These are phyloP conservation scores for Cremastobaeus sp. DNA, from an alignment of 2,888 invertebrate genomes.

Conservation along the genomic window DNA sequence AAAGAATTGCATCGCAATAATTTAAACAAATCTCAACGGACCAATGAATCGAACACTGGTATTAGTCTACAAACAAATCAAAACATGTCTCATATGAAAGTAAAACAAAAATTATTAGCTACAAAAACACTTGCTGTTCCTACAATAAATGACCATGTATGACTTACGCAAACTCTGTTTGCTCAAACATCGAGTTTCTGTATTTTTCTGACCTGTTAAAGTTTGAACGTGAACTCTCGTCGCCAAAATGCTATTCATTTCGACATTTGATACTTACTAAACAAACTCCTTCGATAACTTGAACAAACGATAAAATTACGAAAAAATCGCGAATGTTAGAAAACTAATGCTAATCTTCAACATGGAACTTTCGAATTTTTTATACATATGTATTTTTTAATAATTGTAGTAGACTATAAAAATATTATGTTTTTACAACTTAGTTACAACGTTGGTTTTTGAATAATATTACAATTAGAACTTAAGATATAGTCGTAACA, in stretches of 20 bases:
- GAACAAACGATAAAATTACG: no score
- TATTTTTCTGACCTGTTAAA: constrained; percentile 10
- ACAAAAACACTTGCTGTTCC: constrained; percentile 5
- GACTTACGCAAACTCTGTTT: neutral
- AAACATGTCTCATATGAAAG: neutral
- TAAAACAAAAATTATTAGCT: constrained; percentile 8
- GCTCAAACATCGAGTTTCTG: neutral
- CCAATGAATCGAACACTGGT: neutral
- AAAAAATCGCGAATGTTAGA: no score
- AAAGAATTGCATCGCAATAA: no score
- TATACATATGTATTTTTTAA: no score
- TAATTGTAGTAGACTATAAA: no score
- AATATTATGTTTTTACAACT: no score
- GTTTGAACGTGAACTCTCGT: neutral
- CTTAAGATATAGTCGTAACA: no score
- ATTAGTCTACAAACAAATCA: constrained; percentile 3
- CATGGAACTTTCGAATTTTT: no score
- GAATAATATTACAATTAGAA: no score
- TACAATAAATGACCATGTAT: constrained; percentile 6
- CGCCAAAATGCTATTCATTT: neutral
- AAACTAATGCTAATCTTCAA: no score
- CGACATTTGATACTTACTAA: neutral
- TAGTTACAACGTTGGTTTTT: no score
- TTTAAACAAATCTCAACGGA: neutral
- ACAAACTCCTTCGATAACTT: no score